Conservation (phyloP, 2,113 vertebrate species). For the Capreolus pygargus region DNA sequence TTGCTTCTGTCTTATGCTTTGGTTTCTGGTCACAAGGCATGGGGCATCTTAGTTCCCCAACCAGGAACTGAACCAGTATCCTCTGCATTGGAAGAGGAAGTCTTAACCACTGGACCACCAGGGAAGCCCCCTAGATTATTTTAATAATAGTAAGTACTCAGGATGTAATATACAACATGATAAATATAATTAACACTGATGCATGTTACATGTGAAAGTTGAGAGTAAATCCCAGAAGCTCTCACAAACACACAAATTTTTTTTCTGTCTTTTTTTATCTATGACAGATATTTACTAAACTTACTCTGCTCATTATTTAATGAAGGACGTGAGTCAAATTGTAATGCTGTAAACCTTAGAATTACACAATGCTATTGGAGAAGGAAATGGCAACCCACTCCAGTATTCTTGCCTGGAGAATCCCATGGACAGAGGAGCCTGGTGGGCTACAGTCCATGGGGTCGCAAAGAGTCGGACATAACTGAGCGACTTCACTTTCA, state of each 20-base stretch:
- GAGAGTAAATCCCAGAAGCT: background rate
- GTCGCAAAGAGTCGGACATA: too few species aligned
- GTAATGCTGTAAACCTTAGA: background rate
- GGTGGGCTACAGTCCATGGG: too few species aligned
- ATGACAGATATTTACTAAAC: background rate
- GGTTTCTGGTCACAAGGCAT: background rate
- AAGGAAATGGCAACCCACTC: too few species aligned
- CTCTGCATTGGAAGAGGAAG: background rate
- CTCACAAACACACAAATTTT: background rate
- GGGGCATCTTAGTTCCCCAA: background rate
- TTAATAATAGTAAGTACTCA: background rate
- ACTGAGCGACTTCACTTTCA: too few species aligned
- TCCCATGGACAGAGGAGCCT: too few species aligned
- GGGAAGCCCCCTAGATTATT: background rate
- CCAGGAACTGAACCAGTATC: background rate
- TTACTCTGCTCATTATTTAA: background rate
- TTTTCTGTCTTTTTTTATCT: background rate
- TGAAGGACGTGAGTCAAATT: background rate
- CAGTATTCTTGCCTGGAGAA: too few species aligned
- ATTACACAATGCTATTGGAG: background rate
- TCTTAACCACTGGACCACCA: background rate
- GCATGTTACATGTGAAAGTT: background rate
- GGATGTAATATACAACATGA: background rate
- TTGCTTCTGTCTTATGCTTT: background rate
- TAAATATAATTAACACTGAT: background rate